Percentiles rank a stretch among this genome's conserved stretches.
Evolutionary conservation across 2,797 vertebrate species (phyloP).

Genomic region (Sebastes flavidus): DNA sequence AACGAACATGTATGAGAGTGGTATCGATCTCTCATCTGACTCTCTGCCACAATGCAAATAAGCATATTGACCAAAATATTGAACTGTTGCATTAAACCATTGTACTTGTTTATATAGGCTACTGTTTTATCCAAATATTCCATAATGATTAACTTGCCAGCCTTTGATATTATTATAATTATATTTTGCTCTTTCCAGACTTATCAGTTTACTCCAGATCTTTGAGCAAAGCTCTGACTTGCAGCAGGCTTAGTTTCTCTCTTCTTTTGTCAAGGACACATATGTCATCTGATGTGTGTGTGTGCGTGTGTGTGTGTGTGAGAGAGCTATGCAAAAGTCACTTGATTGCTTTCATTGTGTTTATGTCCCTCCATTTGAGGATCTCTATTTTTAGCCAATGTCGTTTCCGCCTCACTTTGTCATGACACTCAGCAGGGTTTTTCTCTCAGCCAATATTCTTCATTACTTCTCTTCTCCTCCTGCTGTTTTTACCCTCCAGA

Average conservation of each 20-base stretch:
- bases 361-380: slow-evolving; percentile 36
- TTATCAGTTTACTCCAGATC: slow-evolving; percentile 27
- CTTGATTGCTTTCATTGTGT: slow-evolving; percentile 48
- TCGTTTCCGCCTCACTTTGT: slow-evolving; percentile 45
- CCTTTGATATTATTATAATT: neutral
- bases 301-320: neutral
- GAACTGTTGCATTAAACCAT: neutral
- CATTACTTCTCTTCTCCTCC: slow-evolving; percentile 45
- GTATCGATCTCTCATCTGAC: neutral
- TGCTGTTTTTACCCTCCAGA: slow-evolving; percentile 54
- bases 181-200: slow-evolving; percentile 7
- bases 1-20: neutral
- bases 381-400: slow-evolving; percentile 50
- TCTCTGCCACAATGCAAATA: neutral
- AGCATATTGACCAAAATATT: neutral
- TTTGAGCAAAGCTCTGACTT: slow-evolving; percentile 17
- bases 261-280: slow-evolving; percentile 36
- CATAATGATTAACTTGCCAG: neutral
- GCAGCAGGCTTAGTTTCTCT: neutral
- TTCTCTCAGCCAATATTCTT: slow-evolving; percentile 44
- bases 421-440: slow-evolving; percentile 60
- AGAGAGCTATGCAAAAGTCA: neutral
- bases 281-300: slow-evolving; percentile 1
- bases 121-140: neutral
- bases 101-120: neutral